Evolutionary conservation across 1,140 invertebrate genomes (phyloP).

Genomic region (Lepidurus couesii): DNA sequence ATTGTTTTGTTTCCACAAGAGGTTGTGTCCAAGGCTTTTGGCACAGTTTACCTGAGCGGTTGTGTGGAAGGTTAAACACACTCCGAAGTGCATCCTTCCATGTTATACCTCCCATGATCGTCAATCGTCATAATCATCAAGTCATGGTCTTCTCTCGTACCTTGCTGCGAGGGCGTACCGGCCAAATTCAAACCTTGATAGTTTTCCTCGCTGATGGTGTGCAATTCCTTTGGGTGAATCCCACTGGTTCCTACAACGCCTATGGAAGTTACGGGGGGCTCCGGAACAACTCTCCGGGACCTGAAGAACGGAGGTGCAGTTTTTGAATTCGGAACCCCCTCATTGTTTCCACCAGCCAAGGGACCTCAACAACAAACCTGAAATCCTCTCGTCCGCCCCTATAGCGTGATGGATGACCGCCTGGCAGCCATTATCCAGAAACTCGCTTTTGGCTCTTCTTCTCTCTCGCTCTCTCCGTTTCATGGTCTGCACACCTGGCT

Average conservation of each 20-base stretch:
- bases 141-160: not conserved
- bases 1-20: too few relatives aligned
- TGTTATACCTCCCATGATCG: not conserved
- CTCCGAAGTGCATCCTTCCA: conserved; percentile 10
- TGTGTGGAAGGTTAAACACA: not conserved
- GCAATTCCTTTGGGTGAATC: not conserved
- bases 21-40: too few relatives aligned
- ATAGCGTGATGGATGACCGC: conserved; percentile 16
- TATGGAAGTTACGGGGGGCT: conserved; percentile 7
- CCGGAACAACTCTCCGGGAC: conserved; percentile 12
- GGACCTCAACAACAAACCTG: not conserved
- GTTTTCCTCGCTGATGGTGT: not conserved
- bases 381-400: conserved; percentile 1
- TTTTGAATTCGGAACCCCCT: not conserved
- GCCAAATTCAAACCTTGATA: not conserved
- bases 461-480: not conserved
- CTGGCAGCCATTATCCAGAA: not conserved
- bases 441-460: not conserved
- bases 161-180: not conserved
- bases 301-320: not conserved
- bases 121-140: conserved; percentile 19
- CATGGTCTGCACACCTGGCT: conserved; percentile 13
- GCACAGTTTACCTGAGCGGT: not conserved
- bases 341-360: conserved; percentile 4
- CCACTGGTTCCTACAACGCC: not conserved